Percentiles rank a stretch among this genome's conserved stretches.
phyloP scores from a whole-genome alignment of 2,113 vertebrate species.

The Nanorana parkeri region DNA sequence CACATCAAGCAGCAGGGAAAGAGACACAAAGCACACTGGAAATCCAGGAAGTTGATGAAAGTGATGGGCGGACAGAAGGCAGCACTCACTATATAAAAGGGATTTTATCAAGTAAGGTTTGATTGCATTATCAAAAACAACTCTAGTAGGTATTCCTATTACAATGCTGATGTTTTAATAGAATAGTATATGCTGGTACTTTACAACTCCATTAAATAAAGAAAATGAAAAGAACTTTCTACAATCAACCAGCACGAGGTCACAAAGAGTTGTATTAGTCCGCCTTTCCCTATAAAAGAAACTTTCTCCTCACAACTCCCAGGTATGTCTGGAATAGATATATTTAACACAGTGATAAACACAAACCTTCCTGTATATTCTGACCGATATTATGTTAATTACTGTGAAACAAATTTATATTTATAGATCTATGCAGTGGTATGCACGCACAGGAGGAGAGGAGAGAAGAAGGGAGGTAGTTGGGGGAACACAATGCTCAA shows the following conservation, averaged over 20 bases:
- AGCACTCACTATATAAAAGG: too few species aligned
- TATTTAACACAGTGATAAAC: constrained; percentile 40
- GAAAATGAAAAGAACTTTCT: background rate
- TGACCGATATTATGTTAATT: constrained; percentile 51
- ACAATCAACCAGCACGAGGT: background rate
- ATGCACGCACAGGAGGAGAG: background rate
- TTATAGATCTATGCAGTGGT: constrained; percentile 32
- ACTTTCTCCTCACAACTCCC: constrained; percentile 16
- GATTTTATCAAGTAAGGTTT: too few species aligned
- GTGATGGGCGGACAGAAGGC: too few species aligned
- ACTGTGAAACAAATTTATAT: constrained; percentile 42
- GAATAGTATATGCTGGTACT: too few species aligned
- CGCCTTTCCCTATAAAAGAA: background rate
- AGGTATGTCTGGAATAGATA: constrained; percentile 27
- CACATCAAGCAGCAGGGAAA: too few species aligned
- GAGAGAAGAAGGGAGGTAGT: background rate
- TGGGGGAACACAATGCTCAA: background rate
- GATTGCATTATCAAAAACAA: too few species aligned
- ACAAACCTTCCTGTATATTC: constrained; percentile 1
- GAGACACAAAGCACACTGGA: too few species aligned
- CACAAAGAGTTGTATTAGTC: background rate
- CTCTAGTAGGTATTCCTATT: too few species aligned
- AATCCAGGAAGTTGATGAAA: too few species aligned
- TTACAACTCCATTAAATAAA: background rate
- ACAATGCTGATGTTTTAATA: too few species aligned